phyloP scores from a whole-genome alignment of 2,888 invertebrate genomes.

The Latheticus oryzae region DNA sequence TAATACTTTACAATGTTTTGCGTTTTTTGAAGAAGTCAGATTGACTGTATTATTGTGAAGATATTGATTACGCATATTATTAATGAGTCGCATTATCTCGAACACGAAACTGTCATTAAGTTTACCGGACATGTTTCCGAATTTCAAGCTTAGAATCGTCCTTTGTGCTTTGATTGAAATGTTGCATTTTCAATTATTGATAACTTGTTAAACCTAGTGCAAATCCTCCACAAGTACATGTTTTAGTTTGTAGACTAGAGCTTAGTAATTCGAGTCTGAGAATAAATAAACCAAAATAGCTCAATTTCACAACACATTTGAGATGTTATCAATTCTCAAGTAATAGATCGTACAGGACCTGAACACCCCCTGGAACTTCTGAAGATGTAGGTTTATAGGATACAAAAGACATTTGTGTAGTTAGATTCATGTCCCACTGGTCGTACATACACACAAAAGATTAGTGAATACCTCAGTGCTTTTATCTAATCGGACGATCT shows the following conservation, averaged over 20 bases:
- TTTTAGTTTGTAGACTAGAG: constrained; percentile 4
- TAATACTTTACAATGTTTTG: too few species aligned
- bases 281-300: constrained; percentile 56
- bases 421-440: constrained; percentile 54
- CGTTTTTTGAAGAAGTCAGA: too few species aligned
- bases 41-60: constrained; percentile 1
- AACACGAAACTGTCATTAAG: constrained; percentile 20
- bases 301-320: constrained; percentile 48
- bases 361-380: constrained; percentile 45
- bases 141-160: constrained; percentile 9
- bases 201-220: too few species aligned
- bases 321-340: constrained; percentile 49
- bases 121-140: constrained; percentile 6
- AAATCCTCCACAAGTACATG: constrained; percentile 1
- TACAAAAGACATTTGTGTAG: constrained; percentile 42
- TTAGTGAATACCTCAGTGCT: constrained; percentile 57
- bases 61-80: constrained; percentile 12
- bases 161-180: constrained; percentile 20
- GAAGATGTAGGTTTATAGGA: constrained; percentile 33
- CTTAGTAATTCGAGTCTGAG: constrained; percentile 52
- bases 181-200: constrained; percentile 21
- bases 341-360: constrained; percentile 49
- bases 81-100: background rate
- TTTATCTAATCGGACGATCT: constrained; percentile 60
- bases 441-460: constrained; percentile 54